Evolutionary conservation across 2,113 vertebrate species (phyloP), one percentile per base, ranked within the genome.

Genomic region (Diadophis punctatus): DNA sequence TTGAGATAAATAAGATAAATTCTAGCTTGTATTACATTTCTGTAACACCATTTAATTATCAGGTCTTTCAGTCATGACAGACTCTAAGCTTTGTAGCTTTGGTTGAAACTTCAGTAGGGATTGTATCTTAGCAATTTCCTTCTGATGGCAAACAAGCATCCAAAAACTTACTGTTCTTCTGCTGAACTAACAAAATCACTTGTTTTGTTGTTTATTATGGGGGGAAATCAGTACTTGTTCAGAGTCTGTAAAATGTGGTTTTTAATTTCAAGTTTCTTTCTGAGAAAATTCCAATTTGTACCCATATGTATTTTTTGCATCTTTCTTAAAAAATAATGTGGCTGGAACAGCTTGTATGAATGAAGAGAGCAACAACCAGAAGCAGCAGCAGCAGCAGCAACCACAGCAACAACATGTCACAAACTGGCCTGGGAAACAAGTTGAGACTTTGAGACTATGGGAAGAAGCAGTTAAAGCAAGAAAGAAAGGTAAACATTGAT

Each of bases 381-480:
- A 97, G 0, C 97, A 97, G 0, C 97, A 97, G 0, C 97, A 97
- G 0, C 97, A 97, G 86, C 97, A 97, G 56, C 97, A 95, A 8
- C 94, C 95, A 8, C 95, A 95, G 2, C 95, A 95, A 0, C 97
- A 97, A 0, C 97, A 98, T 3, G 97, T 98, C 86, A 96, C 97
- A n/a, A 98, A 97, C 95, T 98, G 98, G 98, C 98, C 97, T 90
- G 98, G 97, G 92, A 98, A 98, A 96, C 98, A 98, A 96, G 98
- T 98, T 93, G 98, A 98, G 95, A 98, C 98, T 90, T 93, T 98
- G 97, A 98, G 98, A 93, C 96, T 98, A 90, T 98, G 98, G 98
- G 98, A 98, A 97, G 98, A 98, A 96, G 97, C 98, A 93, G 97
- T 98, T 96, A 98, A 98, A 97, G 98, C 98, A 0, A 97, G 98